Conservation (phyloP, 2,797 vertebrate species). For the Manis pentadactyla region DNA sequence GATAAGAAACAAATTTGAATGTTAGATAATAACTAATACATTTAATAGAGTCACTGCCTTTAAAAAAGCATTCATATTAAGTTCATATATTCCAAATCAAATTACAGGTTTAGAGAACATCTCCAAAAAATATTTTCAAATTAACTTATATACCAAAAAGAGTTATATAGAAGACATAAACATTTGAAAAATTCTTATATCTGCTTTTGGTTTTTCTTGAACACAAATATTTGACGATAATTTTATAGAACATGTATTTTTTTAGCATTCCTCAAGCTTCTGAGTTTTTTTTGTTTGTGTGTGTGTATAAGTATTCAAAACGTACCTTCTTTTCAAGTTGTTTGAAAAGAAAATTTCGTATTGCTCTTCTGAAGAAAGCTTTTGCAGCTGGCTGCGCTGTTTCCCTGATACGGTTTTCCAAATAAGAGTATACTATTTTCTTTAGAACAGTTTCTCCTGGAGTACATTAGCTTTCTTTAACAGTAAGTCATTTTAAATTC, state of each 20-base stretch:
- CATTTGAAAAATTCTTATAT: not conserved
- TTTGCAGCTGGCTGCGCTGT: not conserved
- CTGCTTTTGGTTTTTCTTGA: not conserved
- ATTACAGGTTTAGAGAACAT: not conserved
- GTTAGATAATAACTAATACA: not conserved
- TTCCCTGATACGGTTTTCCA: conserved; percentile 7
- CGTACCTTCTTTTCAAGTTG: not conserved
- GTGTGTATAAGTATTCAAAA: not conserved
- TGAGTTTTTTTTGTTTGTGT: not conserved
- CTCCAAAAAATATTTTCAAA: not conserved
- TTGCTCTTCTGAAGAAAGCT: conserved; percentile 19
- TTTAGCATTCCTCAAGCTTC: not conserved
- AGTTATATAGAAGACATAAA: not conserved
- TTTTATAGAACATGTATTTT: not conserved
- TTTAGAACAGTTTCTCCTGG: not conserved
- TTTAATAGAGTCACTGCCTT: not conserved
- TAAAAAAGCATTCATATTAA: not conserved
- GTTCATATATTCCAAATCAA: not conserved
- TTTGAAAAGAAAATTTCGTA: conserved; percentile 35
- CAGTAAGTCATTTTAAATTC: not conserved
- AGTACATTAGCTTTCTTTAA: not conserved
- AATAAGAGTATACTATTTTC: not conserved
- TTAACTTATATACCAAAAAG: not conserved
- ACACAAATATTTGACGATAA: not conserved
- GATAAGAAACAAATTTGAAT: not conserved